phyloP scores from a whole-genome alignment of 1,140 invertebrate genomes.

The Argopecten irradians region DNA sequence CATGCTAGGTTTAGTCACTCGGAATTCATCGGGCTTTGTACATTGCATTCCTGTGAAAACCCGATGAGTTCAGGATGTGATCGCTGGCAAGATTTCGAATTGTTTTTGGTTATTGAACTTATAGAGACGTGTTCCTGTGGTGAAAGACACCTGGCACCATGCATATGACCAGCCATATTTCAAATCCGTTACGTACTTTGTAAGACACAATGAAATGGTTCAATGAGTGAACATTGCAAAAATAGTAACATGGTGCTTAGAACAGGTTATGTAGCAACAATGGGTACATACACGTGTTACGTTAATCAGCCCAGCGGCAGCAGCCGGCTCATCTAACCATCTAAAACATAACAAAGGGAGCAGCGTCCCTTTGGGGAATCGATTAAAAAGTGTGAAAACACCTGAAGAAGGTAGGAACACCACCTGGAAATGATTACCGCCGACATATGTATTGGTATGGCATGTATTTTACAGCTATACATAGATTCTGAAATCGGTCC shows the following conservation, averaged over 20 bases:
- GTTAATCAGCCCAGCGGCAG: neutral
- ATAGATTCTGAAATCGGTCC: neutral
- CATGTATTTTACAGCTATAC: neutral
- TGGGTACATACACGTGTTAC: neutral
- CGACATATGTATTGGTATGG: neutral
- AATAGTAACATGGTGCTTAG: neutral
- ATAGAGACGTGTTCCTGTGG: neutral
- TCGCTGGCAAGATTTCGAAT: too few species aligned
- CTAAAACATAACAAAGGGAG: slow-evolving; percentile 14
- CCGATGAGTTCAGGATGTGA: too few species aligned
- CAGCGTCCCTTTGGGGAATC: neutral
- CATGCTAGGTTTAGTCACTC: too few species aligned
- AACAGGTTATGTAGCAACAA: neutral
- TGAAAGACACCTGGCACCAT: neutral
- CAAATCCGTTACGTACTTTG: neutral
- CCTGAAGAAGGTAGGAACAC: neutral
- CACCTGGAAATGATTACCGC: neutral
- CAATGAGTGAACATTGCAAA: neutral
- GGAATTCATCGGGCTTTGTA: too few species aligned
- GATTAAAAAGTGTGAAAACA: slow-evolving; percentile 18
- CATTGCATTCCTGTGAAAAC: too few species aligned
- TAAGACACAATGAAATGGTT: neutral
- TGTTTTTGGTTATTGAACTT: too few species aligned
- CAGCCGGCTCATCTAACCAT: neutral
- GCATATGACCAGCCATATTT: neutral